A percentile compares a stretch with the other conserved stretches of the same genome.
phyloP scores from a whole-genome alignment of 2,113 vertebrate genomes.

The Coturnix japonica region DNA sequence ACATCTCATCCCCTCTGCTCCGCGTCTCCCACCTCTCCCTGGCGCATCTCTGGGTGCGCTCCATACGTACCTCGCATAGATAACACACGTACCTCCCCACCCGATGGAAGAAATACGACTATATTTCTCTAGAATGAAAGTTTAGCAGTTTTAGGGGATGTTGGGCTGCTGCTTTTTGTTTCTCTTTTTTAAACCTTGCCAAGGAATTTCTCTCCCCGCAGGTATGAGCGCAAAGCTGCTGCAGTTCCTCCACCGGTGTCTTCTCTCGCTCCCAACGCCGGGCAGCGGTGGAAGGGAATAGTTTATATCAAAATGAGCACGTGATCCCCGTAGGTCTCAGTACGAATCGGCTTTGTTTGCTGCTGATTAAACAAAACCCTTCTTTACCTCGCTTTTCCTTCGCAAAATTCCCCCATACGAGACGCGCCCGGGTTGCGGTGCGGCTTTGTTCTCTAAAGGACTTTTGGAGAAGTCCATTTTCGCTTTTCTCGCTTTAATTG shows the following conservation, averaged over 20 bases:
- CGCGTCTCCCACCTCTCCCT: neutral
- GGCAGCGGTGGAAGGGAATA: neutral
- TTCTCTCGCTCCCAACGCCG: neutral
- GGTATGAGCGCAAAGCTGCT: neutral
- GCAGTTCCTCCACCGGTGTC: neutral
- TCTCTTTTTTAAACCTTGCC: neutral
- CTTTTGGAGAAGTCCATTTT: neutral
- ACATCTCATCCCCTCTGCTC: neutral
- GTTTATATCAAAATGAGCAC: conserved; percentile 25
- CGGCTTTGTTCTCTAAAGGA: conserved; percentile 21
- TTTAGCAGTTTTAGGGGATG: neutral
- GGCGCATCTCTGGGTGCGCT: neutral
- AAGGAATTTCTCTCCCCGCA: conserved; percentile 61
- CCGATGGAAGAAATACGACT: conserved; percentile 18
- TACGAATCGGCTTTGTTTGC: conserved; percentile 34
- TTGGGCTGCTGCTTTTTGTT: neutral
- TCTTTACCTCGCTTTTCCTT: neutral
- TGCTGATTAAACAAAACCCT: neutral
- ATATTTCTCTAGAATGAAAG: conserved; percentile 34
- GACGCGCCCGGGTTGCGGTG: neutral
- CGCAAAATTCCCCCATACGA: neutral
- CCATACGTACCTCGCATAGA: neutral
- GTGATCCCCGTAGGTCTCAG: conserved; percentile 18
- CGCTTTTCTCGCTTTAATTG: neutral
- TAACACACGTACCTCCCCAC: neutral